phyloP scores from a whole-genome alignment of 2,113 vertebrate species.

The Paradoxurus hermaphroditus region DNA sequence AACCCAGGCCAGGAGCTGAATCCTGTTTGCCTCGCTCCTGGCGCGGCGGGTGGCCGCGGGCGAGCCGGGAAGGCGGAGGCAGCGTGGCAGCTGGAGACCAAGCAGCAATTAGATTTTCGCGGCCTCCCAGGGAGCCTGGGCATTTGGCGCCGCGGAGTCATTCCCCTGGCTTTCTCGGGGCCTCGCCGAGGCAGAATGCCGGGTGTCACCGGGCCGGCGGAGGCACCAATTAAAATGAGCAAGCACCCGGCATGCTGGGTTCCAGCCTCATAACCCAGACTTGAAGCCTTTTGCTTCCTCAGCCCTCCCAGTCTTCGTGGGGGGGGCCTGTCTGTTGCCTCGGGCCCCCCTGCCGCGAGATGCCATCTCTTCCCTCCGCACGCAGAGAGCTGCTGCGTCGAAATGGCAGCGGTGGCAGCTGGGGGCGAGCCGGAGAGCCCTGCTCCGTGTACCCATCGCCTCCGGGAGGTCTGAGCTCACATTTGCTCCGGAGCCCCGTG shows the following conservation, averaged over 20 bases:
- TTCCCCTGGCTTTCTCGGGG: constrained; percentile 76
- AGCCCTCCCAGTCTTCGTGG: constrained; percentile 64
- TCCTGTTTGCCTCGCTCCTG: not conserved
- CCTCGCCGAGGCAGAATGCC: constrained; percentile 60
- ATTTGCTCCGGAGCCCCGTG: constrained; percentile 74
- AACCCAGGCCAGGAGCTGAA: too few species aligned
- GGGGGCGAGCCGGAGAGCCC: constrained; percentile 76
- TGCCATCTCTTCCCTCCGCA: constrained; percentile 76
- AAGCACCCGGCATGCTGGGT: constrained; percentile 74
- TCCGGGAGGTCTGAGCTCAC: constrained; percentile 71
- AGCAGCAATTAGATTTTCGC: constrained; percentile 75
- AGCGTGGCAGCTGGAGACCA: constrained; percentile 73
- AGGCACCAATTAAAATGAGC: constrained; percentile 79
- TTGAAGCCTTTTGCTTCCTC: constrained; percentile 63
- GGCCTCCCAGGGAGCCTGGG: constrained; percentile 70
- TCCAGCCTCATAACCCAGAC: constrained; percentile 60
- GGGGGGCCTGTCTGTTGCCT: constrained; percentile 79
- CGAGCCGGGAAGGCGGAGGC: constrained; percentile 61
- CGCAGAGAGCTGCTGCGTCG: constrained; percentile 63
- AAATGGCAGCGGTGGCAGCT: constrained; percentile 77
- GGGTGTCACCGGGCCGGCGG: constrained; percentile 55
- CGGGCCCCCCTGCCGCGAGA: constrained; percentile 77
- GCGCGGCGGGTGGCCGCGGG: not conserved
- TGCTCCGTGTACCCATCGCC: constrained; percentile 70
- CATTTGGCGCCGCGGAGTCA: constrained; percentile 55